A percentile compares a stretch with the other conserved stretches of the same genome.
These are phyloP conservation scores for Percina caprodes DNA, from an alignment of 2,113 vertebrate genomes.

Conservation along the genomic window DNA sequence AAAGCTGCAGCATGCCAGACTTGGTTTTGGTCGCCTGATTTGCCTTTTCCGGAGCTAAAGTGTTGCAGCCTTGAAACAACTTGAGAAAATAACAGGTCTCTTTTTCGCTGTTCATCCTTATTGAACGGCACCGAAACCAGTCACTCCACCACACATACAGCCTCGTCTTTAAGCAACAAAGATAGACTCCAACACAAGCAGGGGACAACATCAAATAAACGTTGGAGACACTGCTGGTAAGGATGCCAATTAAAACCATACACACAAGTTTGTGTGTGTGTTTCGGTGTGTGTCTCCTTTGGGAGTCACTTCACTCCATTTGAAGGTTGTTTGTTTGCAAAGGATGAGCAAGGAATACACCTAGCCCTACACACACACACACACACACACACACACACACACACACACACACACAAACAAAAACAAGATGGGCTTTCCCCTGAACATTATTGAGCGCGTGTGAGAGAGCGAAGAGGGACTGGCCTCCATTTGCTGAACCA, in stretches of 20 bases:
- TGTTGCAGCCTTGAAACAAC: constrained; percentile 29
- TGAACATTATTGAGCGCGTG: constrained; percentile 39
- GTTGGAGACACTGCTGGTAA: constrained; percentile 19
- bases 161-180: constrained; percentile 35
- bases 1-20: constrained; percentile 4
- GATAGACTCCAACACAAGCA: constrained; percentile 41
- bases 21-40: constrained; percentile 34
- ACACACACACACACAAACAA: constrained; percentile 27
- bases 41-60: constrained; percentile 13
- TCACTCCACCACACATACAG: constrained; percentile 10
- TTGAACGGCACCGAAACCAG: constrained; percentile 7
- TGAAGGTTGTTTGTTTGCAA: constrained; percentile 54
- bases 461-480: constrained; percentile 32
- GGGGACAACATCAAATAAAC: constrained; percentile 50
- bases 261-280: not conserved
- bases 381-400: constrained; percentile 8
- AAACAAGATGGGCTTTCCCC: constrained; percentile 51
- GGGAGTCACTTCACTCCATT: constrained; percentile 54
- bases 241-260: constrained; percentile 69
- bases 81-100: constrained; percentile 49
- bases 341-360: constrained; percentile 35
- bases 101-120: constrained; percentile 2
- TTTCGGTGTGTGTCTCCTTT: constrained; percentile 35
- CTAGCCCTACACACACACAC: not conserved
- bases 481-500: constrained; percentile 44